phyloP scores from a whole-genome alignment of 2,113 vertebrate species.

The Oncorhynchus mykiss region DNA sequence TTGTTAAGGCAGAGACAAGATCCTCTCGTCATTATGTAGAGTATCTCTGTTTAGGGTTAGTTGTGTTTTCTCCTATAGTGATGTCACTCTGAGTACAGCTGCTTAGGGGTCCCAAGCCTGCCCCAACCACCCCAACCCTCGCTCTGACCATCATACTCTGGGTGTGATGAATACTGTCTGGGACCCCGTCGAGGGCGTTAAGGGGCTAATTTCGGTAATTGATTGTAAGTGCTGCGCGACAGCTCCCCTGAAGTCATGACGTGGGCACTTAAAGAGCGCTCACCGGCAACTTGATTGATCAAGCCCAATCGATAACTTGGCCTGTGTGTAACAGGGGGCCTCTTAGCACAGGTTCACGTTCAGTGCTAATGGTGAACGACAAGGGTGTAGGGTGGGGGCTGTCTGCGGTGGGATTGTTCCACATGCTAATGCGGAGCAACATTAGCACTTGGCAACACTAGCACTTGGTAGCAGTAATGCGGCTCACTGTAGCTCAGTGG shows the following conservation, averaged over 20 bases:
- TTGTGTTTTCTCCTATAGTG: background rate
- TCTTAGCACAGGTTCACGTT: slow-evolving; percentile 40
- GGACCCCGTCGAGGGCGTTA: slow-evolving; percentile 43
- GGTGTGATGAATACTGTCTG: slow-evolving; percentile 41
- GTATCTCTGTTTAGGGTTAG: background rate
- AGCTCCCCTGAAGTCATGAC: slow-evolving; percentile 69
- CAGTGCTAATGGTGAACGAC: slow-evolving; percentile 45
- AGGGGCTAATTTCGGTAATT: slow-evolving; percentile 78
- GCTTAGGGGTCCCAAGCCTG: slow-evolving; percentile 32
- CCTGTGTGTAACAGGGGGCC: slow-evolving; percentile 27
- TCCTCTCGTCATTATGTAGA: background rate
- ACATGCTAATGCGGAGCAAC: slow-evolving; percentile 2
- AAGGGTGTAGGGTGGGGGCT: slow-evolving; percentile 3
- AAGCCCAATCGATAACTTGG: slow-evolving; percentile 63
- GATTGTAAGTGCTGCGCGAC: slow-evolving; percentile 77
- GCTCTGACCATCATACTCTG: slow-evolving; percentile 47
- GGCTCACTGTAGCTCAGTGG: background rate
- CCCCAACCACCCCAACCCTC: slow-evolving; percentile 26
- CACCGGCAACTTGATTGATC: slow-evolving; percentile 58
- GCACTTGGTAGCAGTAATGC: background rate
- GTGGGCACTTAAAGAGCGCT: slow-evolving; percentile 53
- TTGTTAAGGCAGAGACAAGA: no score
- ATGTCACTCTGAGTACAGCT: slow-evolving; percentile 21
- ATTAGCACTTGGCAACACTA: background rate
- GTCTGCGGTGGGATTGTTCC: slow-evolving; percentile 14